phyloP scores from a whole-genome alignment of 2,113 vertebrate genomes.

The Choloepus hoffmanni region DNA sequence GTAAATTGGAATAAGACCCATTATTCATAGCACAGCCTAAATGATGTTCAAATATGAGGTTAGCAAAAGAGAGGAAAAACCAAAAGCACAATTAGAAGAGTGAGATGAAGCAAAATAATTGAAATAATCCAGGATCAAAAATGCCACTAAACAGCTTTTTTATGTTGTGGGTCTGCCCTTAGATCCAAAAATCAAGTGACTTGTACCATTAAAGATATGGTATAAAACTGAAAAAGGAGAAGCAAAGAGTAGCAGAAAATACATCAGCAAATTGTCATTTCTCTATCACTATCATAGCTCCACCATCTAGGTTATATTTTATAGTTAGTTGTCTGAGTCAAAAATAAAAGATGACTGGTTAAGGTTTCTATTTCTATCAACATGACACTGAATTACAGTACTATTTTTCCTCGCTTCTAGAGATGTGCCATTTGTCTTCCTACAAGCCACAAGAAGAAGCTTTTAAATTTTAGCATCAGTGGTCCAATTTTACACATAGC shows the following conservation, averaged over 20 bases:
- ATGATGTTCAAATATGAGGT: conserved; percentile 19
- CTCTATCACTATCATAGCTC: conserved; percentile 76
- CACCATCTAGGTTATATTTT: conserved; percentile 80
- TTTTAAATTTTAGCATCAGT: conserved; percentile 77
- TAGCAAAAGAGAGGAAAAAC: conserved; percentile 40
- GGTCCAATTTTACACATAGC: conserved; percentile 58
- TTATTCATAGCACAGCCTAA: background rate
- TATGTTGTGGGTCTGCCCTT: conserved; percentile 43
- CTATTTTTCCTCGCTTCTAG: conserved; percentile 70
- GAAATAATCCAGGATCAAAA: conserved; percentile 65
- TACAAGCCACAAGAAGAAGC: conserved; percentile 61
- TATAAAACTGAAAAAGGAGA: conserved; percentile 63
- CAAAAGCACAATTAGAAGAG: conserved; percentile 38
- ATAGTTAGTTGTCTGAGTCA: conserved; percentile 74
- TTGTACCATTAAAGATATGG: conserved; percentile 60
- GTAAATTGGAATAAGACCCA: background rate
- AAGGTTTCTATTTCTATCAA: conserved; percentile 81
- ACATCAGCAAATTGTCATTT: conserved; percentile 78
- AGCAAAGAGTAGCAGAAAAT: conserved; percentile 74
- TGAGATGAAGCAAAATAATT: conserved; percentile 50
- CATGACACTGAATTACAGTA: conserved; percentile 78
- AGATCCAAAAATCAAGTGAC: conserved; percentile 61
- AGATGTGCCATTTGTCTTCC: conserved; percentile 77
- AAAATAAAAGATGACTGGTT: conserved; percentile 82
- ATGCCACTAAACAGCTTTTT: conserved; percentile 50